Evolutionary conservation across 2,888 invertebrate species (phyloP), one percentile per base, ranked within the genome.

Genomic region (Neelides folsomi): DNA sequence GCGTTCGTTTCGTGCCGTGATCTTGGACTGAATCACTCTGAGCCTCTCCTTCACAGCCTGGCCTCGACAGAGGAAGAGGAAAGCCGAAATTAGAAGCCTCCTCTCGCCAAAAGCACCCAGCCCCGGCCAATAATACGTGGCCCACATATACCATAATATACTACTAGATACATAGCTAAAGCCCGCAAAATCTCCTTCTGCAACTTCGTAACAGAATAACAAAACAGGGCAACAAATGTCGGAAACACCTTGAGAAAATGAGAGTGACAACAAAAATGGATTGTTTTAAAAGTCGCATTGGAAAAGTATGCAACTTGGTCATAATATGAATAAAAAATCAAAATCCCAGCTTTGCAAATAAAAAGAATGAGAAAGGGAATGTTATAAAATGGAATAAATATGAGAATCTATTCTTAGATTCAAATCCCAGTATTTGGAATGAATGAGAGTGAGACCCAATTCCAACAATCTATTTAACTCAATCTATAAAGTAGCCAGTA

Each of bases 1-100:
- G 70, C 88, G 83, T 75, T 90, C 89, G 71, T 81, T 82, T 66
- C 86, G 82, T 74, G 86, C 83, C 69, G 82, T 79, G 69, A 90
- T 85, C 78, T 86, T 86, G 75, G 81, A 83, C 73, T 88, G 86
- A 70, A 90, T 79, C 71, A 80, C 79, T 72, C 84, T 85, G 63
- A 63, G 61, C 50, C 58, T 60, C 48, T 65, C 63, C 56, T 57
- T 57, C 58, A 60, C 56, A 52, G 58, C 57, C 64, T 64, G 27
- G 27, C 27, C 27, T 27, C 27, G 27, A 27, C 39, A 40, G 16
- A 47, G 42, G 43, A 51, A 50, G 41, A 55, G 48, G 49, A n/a
- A 35, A 46, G 55, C 58, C 58, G 57, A 61, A 61, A 61, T 61
- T 61, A 61, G 61, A 57, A 57, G 55, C 58, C 56, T 56, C 54